Evolutionary conservation across 2,113 vertebrate genomes (phyloP), one percentile per base, ranked within the genome.

Genomic region (Leptosomus discolor): DNA sequence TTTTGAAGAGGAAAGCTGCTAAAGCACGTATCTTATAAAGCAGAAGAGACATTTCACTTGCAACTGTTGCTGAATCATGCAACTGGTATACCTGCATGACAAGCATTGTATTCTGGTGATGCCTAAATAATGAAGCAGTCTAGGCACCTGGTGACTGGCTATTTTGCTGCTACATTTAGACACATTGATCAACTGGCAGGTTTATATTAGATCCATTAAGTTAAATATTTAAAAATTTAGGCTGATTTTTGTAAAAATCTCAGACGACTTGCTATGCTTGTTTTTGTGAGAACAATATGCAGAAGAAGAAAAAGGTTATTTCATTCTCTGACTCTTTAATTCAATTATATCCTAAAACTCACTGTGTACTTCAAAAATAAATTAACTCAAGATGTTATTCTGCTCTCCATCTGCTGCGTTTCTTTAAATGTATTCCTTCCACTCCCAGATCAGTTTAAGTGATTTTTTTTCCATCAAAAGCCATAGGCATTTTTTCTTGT

Each of bases 351-450:
- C 64, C 95, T 96, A 97, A 98, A 98, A 85, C 94, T 97, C 96
- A 97, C 96, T 97, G 95, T 97, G 92, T 95, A 94, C 87, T 98
- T 97, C 96, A 98, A 98, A 98, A 98, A 98, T 98, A 98, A 98
- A 98, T 98, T 97, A 97, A 97, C 98, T 97, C 9, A 97, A 97
- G 96, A 98, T 97, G 97, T 97, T 98, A 84, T 96, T 97, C 96
- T 63, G 53, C 50, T 98, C 82, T 93, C 98, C 98, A 98, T 98
- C 98, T 98, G 98, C 97, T 98, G 29, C 67, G 63, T 95, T 98
- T 97, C 92, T 95, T 98, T 97, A 97, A 97, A 98, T 95, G 94
- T 91, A 94, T 98, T 97, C 71, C 73, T 93, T 97, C 64, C 77
- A 94, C 50, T 97, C 89, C 91, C 88, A 80, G 76, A 96, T 97